These are phyloP conservation scores for Achlya flavicornis DNA, from an alignment of 2,888 invertebrate species.

Conservation along the genomic window DNA sequence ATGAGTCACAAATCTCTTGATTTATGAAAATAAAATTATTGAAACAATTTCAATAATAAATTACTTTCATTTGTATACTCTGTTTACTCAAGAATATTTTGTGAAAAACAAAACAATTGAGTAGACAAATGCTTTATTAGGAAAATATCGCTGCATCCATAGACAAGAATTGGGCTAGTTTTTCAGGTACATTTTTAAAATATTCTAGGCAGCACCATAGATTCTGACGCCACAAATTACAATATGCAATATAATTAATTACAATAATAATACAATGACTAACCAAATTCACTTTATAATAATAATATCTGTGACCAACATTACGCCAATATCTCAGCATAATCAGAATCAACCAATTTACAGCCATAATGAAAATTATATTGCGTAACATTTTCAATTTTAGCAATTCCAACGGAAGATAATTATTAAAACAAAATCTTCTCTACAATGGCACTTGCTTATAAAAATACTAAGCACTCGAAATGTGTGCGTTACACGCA, in stretches of 20 bases:
- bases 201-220: neutral
- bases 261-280: slow-evolving; percentile 27
- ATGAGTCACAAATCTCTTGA: neutral
- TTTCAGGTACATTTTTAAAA: neutral
- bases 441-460: slow-evolving; percentile 68
- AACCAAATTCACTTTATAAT: slow-evolving; percentile 28
- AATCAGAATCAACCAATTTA: slow-evolving; percentile 29
- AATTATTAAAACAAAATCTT: slow-evolving; percentile 55
- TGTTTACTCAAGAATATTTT: neutral
- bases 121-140: too few species aligned
- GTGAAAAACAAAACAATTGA: neutral
- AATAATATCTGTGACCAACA: slow-evolving; percentile 37
- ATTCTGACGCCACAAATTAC: neutral
- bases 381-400: slow-evolving; percentile 44
- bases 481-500: slow-evolving; percentile 66
- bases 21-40: neutral
- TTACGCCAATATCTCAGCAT: slow-evolving; percentile 18
- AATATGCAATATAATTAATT: slow-evolving; percentile 4
- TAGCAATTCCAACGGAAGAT: slow-evolving; percentile 59
- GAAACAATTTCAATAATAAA: too few species aligned
- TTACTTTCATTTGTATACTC: too few species aligned
- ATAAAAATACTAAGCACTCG: slow-evolving; percentile 56
- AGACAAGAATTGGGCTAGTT: neutral
- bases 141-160: neutral
- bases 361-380: slow-evolving; percentile 43